A percentile compares a stretch with the other conserved stretches of the same genome.
Conservation (phyloP, 2,888 invertebrate species). For the Pterostichus niger region DNA sequence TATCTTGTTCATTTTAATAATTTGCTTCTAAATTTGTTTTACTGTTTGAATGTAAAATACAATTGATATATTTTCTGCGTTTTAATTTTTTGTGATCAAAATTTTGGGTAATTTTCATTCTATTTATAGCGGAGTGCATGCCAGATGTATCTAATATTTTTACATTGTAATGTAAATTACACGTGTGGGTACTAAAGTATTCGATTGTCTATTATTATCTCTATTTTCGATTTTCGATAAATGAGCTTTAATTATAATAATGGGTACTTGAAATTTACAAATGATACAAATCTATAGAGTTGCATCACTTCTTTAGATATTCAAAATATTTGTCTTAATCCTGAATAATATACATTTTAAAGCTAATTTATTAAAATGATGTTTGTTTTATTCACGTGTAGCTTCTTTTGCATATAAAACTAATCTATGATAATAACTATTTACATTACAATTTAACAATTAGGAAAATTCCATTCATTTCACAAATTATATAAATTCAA, state of each 20-base stretch:
- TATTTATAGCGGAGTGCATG: no score
- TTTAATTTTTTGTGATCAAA: no score
- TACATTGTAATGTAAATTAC: no score
- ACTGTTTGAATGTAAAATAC: no score
- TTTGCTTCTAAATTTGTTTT: no score
- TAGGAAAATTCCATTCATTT: slow-evolving; percentile 47
- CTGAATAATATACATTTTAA: background rate
- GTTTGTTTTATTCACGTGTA: slow-evolving; percentile 45
- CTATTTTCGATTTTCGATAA: no score
- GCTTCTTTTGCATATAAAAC: background rate
- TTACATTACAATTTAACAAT: background rate
- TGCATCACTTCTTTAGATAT: slow-evolving; percentile 31
- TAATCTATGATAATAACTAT: slow-evolving; percentile 48
- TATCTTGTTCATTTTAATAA: no score
- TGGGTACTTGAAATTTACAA: no score
- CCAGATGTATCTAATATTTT: no score
- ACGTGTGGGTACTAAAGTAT: background rate
- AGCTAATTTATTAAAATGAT: slow-evolving; percentile 50
- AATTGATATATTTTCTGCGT: no score
- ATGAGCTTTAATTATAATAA: no score
- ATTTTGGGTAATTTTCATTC: background rate
- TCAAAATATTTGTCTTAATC: background rate
- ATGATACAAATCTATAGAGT: slow-evolving; percentile 1
- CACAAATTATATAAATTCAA: no score
- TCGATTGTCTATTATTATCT: background rate